These are phyloP conservation scores for Glossosoma conforme DNA, from an alignment of 1,140 invertebrate genomes.

Conservation along the genomic window DNA sequence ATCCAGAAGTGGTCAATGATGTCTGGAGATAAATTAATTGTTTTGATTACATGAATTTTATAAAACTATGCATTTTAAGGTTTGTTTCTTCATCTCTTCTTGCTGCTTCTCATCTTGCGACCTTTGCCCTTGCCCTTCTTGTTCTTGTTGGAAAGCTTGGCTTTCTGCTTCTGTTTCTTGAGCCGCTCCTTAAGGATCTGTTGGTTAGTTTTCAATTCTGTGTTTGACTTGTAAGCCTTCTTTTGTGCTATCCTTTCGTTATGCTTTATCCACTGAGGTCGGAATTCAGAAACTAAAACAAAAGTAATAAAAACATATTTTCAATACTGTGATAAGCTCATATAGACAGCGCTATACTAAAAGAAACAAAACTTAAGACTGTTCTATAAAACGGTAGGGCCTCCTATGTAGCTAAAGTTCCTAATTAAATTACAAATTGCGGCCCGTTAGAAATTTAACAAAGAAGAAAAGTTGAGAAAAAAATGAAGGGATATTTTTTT, in stretches of 20 bases:
- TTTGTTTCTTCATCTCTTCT: slow-evolving; percentile 8
- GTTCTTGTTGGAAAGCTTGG: slow-evolving; percentile 37
- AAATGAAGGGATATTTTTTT: too few species aligned
- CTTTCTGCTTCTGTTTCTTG: slow-evolving; percentile 46
- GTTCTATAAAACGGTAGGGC: too few species aligned
- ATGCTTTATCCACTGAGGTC: slow-evolving; percentile 49
- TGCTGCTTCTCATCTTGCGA: slow-evolving; percentile 6
- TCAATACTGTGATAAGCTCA: too few species aligned
- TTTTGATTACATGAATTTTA: too few species aligned
- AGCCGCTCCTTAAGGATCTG: slow-evolving; percentile 48
- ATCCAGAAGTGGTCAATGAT: too few species aligned
- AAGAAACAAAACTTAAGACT: too few species aligned
- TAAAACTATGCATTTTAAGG: not conserved
- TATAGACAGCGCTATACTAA: too few species aligned
- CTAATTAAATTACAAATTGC: too few species aligned
- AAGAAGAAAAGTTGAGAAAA: too few species aligned
- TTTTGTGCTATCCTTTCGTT: slow-evolving; percentile 44
- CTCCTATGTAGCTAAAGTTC: too few species aligned
- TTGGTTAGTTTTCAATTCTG: slow-evolving; percentile 44
- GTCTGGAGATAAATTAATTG: too few species aligned
- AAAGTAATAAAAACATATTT: slow-evolving; percentile 5
- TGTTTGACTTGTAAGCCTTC: slow-evolving; percentile 36
- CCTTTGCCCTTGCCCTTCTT: slow-evolving; percentile 15
- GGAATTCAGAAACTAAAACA: slow-evolving; percentile 44
- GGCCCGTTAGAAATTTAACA: too few species aligned